phyloP scores from a whole-genome alignment of 1,140 invertebrate species.

The Calycopis cecrops region DNA sequence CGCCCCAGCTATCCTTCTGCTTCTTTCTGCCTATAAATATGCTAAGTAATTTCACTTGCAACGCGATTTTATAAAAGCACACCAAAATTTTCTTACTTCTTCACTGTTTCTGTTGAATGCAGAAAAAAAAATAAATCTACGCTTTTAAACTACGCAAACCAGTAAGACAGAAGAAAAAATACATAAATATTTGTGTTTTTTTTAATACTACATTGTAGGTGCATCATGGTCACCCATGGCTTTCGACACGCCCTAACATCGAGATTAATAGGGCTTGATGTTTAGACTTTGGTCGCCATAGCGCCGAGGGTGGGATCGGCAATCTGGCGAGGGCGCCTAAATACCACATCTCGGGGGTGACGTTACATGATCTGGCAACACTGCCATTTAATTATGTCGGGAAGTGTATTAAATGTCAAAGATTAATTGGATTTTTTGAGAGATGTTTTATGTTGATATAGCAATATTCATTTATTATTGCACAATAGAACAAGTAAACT shows the following conservation, averaged over 20 bases:
- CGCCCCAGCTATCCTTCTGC: too few species aligned
- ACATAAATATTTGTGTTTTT: too few species aligned
- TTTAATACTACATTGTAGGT: not conserved
- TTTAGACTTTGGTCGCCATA: conserved; percentile 63
- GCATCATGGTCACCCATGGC: conserved; percentile 16
- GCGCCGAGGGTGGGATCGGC: conserved; percentile 47
- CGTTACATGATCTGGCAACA: conserved; percentile 52
- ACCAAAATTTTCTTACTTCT: too few species aligned
- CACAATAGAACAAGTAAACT: too few species aligned
- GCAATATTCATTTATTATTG: not conserved
- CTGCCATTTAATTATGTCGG: conserved; percentile 42
- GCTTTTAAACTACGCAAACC: too few species aligned
- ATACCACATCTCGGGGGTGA: conserved; percentile 67
- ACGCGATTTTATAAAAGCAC: too few species aligned
- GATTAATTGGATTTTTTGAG: conserved; percentile 41
- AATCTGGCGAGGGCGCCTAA: conserved; percentile 47
- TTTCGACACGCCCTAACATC: conserved; percentile 53
- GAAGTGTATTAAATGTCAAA: conserved; percentile 38
- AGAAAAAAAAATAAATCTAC: too few species aligned
- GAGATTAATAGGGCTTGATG: conserved; percentile 65
- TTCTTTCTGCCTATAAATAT: too few species aligned
- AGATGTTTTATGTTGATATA: conserved; percentile 18
- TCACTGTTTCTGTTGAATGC: too few species aligned
- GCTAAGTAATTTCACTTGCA: too few species aligned
- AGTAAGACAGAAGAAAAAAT: too few species aligned